Base-by-base conservation (phyloP, 2,113 vertebrate species). In the Oenanthe melanoleuca region DNA sequence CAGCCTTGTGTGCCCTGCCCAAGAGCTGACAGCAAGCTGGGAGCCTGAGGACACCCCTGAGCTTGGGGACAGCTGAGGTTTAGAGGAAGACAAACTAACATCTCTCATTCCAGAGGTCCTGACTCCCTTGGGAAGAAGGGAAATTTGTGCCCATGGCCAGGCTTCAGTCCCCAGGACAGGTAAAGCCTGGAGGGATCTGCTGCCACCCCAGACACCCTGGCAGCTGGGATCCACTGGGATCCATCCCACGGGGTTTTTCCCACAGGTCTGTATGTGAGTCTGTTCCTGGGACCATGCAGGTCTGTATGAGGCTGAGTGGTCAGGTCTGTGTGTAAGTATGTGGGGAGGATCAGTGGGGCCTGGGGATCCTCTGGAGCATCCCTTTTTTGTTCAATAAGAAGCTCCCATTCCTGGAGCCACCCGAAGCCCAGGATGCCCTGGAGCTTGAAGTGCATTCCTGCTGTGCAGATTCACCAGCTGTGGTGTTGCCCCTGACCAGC, bases 361-460 rank as follows among this genome's bases (percentile, higher is more conserved):
- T 1, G 1, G 34, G 52, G 24, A 29, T 52, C 44, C 64, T 56
- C 57, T 4, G 9, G 55, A 57, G 20, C 21, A 23, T 14, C 5
- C 5, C n/a, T 47, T 50, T 31, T 42, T 2, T 0, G 5, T 38
- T n/a, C 37, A 34, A 47, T 64, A n/a, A 4, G 44, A 10, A 74
- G 2, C 29, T 25, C 59, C 19, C 12, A 4, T 40, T 53, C 29
- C 80, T 44, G 37, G 21, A 88, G 40, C 20, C 33, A 2, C 44
- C 3, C 1, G 3, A 40, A 79, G 18, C 33, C 31, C 25, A 0
- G 0, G 4, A 5, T 53, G 34, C 7, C 29, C 63, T 0, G 0
- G 50, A 60, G 23, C 44, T 50, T 1, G 34, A 14, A 0, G 0
- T 4, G 3, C 0, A 4, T 24, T 74, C 25, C 15, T 16, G 8